These are phyloP conservation scores for Leptinotarsa texana DNA, from an alignment of 1,140 invertebrate genomes.

Conservation along the genomic window DNA sequence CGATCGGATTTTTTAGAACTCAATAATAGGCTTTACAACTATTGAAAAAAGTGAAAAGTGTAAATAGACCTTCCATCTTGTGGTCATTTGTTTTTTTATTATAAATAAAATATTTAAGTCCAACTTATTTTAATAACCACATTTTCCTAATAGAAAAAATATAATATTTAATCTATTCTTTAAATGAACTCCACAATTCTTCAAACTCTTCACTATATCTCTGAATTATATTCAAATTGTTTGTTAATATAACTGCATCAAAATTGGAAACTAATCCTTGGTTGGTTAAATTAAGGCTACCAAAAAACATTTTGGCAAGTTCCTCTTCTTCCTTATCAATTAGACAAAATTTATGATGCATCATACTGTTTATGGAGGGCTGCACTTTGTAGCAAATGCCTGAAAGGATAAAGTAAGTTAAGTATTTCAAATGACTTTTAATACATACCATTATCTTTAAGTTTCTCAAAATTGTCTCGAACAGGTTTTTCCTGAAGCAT, in stretches of 20 bases:
- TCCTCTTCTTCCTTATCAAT: conserved; percentile 43
- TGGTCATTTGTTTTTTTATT: background rate
- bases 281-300: conserved; percentile 45
- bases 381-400: conserved; percentile 41
- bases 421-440: no score
- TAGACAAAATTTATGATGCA: conserved; percentile 51
- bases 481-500: conserved; percentile 30
- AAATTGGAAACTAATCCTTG: conserved; percentile 46
- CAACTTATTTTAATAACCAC: background rate
- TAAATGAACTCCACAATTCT: conserved; percentile 37
- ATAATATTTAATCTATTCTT: conserved; percentile 4
- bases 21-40: background rate
- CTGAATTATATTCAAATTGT: conserved; percentile 40
- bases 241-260: conserved; percentile 44
- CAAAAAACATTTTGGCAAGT: conserved; percentile 44
- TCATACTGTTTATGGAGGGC: conserved; percentile 28
- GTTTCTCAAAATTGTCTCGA: conserved; percentile 28
- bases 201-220: conserved; percentile 47
- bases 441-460: conserved; percentile 35
- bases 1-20: conserved; percentile 23
- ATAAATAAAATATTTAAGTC: background rate
- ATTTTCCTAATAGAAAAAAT: background rate
- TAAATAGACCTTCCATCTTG: conserved; percentile 10
- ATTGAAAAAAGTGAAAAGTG: conserved; percentile 8
- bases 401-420: conserved; percentile 27